Evolutionary conservation across 2,797 vertebrate species (phyloP).

Genomic region (Yasuhikotakia modesta): DNA sequence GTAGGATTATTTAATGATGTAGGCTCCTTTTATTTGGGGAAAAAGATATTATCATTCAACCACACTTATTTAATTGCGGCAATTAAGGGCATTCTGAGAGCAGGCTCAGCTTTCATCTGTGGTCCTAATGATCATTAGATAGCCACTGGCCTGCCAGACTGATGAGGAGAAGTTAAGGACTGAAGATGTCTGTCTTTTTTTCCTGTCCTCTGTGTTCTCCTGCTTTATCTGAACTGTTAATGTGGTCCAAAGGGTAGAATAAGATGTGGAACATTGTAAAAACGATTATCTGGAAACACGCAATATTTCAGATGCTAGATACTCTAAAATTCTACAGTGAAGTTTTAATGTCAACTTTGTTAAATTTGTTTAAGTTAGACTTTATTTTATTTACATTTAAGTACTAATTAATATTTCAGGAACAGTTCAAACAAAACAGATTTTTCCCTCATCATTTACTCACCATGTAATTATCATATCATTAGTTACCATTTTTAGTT

Average conservation of each 20-base stretch:
- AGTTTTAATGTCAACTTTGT: no score
- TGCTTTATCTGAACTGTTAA: constrained; percentile 46
- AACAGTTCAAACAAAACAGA: no score
- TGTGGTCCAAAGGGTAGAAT: neutral
- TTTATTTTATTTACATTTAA: no score
- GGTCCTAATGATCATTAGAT: constrained; percentile 85
- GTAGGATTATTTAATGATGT: constrained; percentile 81
- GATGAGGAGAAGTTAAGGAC: constrained; percentile 69
- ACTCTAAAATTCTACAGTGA: neutral
- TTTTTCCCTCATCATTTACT: no score
- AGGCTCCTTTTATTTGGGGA: constrained; percentile 76
- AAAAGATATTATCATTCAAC: constrained; percentile 85
- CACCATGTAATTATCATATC: no score
- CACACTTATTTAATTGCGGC: constrained; percentile 86
- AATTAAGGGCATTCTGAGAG: constrained; percentile 83
- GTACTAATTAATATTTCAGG: no score
- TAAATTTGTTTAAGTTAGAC: no score
- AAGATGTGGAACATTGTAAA: neutral
- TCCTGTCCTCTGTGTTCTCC: constrained; percentile 45
- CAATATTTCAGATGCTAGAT: neutral
- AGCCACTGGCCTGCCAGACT: constrained; percentile 65
- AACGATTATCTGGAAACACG: neutral
- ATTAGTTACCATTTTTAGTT: no score
- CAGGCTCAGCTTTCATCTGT: constrained; percentile 82
- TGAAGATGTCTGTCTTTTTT: constrained; percentile 55